Conservation (phyloP, 2,797 vertebrate species). For the Australoheros facetus region DNA sequence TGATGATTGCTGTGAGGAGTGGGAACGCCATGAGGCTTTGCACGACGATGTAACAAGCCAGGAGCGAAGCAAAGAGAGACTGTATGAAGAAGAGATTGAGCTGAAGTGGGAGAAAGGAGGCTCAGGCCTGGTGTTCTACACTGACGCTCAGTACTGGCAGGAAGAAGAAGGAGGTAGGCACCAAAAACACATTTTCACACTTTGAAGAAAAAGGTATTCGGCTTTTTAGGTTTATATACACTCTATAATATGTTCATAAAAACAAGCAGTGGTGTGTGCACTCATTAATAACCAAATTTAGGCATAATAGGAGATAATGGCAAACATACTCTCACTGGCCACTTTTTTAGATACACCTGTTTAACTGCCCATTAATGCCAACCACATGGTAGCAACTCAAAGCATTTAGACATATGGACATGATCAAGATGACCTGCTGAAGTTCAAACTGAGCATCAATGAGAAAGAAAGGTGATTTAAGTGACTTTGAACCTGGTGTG, state of each 20-base stretch:
- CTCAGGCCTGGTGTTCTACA: slow-evolving; percentile 96
- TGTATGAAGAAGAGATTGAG: slow-evolving; percentile 95
- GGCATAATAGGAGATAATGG: background rate
- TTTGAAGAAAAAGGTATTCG: background rate
- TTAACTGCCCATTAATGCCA: background rate
- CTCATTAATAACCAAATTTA: background rate
- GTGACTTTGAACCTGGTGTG: background rate
- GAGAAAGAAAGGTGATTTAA: background rate
- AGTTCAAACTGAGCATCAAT: background rate
- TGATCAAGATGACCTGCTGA: background rate
- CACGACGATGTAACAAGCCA: slow-evolving; percentile 92
- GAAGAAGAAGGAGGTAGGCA: slow-evolving; percentile 89
- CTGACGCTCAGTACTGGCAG: slow-evolving; percentile 95
- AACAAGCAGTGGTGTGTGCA: background rate
- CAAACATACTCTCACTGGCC: background rate
- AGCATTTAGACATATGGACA: fast-evolving
- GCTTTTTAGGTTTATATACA: background rate
- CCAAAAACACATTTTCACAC: background rate
- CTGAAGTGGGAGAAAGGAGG: slow-evolving; percentile 98
- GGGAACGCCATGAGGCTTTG: slow-evolving; percentile 94
- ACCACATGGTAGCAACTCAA: background rate
- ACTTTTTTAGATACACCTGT: background rate
- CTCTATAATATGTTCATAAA: background rate
- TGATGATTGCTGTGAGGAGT: slow-evolving; percentile 92
- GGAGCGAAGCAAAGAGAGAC: slow-evolving; percentile 87